A percentile compares a stretch with the other conserved stretches of the same genome.
Evolutionary conservation across 2,888 invertebrate genomes (phyloP).

Genomic region (Cephus rjabovi): DNA sequence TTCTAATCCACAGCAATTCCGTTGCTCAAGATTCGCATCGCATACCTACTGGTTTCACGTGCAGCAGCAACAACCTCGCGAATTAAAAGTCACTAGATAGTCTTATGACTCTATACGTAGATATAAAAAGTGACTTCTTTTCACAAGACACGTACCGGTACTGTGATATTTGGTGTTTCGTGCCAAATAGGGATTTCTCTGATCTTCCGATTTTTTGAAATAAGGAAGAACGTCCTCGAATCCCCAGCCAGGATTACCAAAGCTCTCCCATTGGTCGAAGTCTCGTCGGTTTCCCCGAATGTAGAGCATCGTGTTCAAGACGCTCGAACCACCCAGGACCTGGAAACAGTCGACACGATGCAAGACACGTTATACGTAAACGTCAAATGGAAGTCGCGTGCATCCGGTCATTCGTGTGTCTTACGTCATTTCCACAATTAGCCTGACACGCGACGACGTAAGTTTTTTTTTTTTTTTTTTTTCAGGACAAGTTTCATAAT

Average conservation of each 20-base stretch:
- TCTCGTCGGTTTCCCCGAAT: constrained; percentile 88
- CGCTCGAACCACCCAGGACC: constrained; percentile 87
- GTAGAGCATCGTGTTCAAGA: constrained; percentile 92
- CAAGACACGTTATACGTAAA: too few relatives aligned
- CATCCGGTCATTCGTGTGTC: background rate
- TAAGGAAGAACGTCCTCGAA: constrained; percentile 85
- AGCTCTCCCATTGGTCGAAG: constrained; percentile 87
- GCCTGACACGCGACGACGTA: too few relatives aligned
- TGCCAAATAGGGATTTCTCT: constrained; percentile 88
- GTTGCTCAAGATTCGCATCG: background rate
- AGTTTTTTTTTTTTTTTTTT: too few relatives aligned
- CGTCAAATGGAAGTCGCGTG: background rate
- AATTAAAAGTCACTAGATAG: background rate
- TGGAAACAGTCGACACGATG: constrained; percentile 18
- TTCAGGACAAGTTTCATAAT: too few relatives aligned
- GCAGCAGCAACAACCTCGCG: background rate
- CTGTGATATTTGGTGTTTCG: constrained; percentile 77
- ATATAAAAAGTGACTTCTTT: background rate
- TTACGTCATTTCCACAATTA: background rate
- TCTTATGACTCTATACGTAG: background rate
- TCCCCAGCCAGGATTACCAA: constrained; percentile 91
- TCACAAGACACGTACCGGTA: constrained; percentile 70
- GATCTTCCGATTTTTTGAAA: constrained; percentile 89
- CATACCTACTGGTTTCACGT: background rate
- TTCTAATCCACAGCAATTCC: background rate